Percentiles rank a stretch among this genome's conserved stretches.
phyloP scores from a whole-genome alignment of 2,797 vertebrate genomes.

The Cephalopachus bancanus region DNA sequence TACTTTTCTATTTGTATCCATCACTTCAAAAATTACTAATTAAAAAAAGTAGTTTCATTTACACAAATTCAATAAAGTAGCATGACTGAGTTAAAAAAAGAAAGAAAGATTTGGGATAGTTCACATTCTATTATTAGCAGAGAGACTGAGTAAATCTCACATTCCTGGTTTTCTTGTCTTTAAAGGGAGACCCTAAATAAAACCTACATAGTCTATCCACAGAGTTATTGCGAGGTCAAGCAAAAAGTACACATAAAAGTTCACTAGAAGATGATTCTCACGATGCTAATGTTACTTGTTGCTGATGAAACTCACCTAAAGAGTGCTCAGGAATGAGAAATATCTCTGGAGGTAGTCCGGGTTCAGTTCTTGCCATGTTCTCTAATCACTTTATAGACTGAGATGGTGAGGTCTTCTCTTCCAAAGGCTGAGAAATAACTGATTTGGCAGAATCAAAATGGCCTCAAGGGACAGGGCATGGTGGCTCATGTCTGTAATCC shows the following conservation, averaged over 20 bases:
- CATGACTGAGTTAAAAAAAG: neutral
- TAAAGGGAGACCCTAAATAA: neutral
- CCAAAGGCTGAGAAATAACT: neutral
- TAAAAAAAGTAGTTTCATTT: neutral
- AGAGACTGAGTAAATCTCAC: neutral
- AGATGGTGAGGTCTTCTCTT: neutral
- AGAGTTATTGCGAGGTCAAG: neutral
- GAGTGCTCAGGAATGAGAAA: neutral
- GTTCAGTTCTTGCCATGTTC: neutral
- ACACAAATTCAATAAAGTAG: conserved; percentile 8
- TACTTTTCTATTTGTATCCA: neutral
- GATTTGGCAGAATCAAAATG: neutral
- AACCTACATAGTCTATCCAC: neutral
- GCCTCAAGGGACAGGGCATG: too few relatives aligned
- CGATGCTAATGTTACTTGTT: rapidly evolving
- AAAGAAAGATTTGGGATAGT: neutral
- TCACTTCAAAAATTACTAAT: neutral
- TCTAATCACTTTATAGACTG: neutral
- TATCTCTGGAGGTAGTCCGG: neutral
- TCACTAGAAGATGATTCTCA: neutral
- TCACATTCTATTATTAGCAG: neutral
- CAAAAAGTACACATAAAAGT: neutral
- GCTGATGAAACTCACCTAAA: neutral
- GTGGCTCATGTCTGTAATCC: too few relatives aligned
- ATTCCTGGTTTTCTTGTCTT: neutral